These are phyloP conservation scores for Sphaerophoria taeniata DNA, from an alignment of 2,888 invertebrate genomes.

Conservation along the genomic window DNA sequence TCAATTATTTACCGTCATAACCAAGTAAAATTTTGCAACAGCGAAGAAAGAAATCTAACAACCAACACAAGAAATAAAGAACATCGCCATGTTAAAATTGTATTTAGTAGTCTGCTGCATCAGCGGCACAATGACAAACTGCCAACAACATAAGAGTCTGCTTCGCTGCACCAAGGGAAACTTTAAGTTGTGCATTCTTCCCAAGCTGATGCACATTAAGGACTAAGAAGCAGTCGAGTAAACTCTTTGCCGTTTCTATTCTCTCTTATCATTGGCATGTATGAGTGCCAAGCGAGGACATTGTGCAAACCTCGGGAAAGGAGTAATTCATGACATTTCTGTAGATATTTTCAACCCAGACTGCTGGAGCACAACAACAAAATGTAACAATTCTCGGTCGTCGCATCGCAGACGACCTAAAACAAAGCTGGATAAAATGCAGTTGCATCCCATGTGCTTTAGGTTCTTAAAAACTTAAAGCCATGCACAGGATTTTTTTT, in stretches of 20 bases:
- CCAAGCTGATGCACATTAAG: background rate
- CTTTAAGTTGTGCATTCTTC: slow-evolving; percentile 14
- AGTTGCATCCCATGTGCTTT: slow-evolving; percentile 4
- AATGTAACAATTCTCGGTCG: background rate
- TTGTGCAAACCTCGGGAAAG: slow-evolving; percentile 1
- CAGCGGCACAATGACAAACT: slow-evolving; percentile 12
- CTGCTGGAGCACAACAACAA: background rate
- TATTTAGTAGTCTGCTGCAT: background rate
- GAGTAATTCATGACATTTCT: slow-evolving; percentile 26
- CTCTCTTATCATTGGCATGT: background rate
- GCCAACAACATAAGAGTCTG: slow-evolving; percentile 20
- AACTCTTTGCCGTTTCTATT: background rate
- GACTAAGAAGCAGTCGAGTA: background rate
- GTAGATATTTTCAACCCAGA: slow-evolving; percentile 17
- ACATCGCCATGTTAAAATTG: background rate
- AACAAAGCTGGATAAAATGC: background rate
- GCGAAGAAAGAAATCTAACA: slow-evolving; percentile 4
- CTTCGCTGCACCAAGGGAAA: slow-evolving; percentile 5
- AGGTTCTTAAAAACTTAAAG: slow-evolving; percentile 33
- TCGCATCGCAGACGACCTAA: background rate
- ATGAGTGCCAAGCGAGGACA: background rate
- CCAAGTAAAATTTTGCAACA: slow-evolving; percentile 36
- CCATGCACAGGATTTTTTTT: slow-evolving; percentile 16
- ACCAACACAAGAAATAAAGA: slow-evolving; percentile 16
- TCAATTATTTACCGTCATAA: slow-evolving; percentile 51